A percentile compares a stretch with the other conserved stretches of the same genome.
Evolutionary conservation across 2,888 invertebrate genomes (phyloP).

Genomic region (Hyles lineata): DNA sequence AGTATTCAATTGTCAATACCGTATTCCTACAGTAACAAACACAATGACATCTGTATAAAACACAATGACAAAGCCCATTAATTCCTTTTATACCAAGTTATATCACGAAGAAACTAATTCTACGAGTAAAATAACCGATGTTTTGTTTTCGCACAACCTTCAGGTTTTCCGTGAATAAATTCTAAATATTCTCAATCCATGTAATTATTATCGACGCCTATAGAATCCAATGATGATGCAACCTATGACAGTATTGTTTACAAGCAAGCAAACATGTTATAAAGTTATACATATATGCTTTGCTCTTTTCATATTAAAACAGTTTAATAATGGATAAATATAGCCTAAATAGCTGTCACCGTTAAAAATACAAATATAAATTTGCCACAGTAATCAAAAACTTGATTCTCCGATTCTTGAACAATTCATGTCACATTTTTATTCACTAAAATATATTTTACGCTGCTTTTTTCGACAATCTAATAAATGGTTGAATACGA

Average conservation of each 20-base stretch:
- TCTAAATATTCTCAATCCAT: neutral
- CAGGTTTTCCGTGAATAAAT: neutral
- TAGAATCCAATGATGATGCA: neutral
- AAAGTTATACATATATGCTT: neutral
- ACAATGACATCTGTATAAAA: neutral
- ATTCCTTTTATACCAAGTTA: neutral
- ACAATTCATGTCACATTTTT: neutral
- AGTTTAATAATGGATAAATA: no score
- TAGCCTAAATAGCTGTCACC: no score
- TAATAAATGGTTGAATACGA: neutral
- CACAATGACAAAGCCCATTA: neutral
- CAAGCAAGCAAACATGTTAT: neutral
- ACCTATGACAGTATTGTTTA: neutral
- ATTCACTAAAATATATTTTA: neutral
- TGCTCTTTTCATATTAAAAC: no score
- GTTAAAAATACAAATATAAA: no score
- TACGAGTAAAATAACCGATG: neutral
- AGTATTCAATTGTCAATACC: constrained; percentile 3
- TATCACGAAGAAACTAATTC: neutral
- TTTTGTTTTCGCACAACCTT: neutral
- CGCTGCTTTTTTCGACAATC: neutral
- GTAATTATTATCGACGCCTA: neutral
- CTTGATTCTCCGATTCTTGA: neutral
- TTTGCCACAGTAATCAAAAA: neutral
- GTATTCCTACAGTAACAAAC: neutral